Percentiles rank a stretch among this genome's conserved stretches.
Evolutionary conservation across 2,888 invertebrate genomes (phyloP).

Genomic region (Metopia argyrocephala): DNA sequence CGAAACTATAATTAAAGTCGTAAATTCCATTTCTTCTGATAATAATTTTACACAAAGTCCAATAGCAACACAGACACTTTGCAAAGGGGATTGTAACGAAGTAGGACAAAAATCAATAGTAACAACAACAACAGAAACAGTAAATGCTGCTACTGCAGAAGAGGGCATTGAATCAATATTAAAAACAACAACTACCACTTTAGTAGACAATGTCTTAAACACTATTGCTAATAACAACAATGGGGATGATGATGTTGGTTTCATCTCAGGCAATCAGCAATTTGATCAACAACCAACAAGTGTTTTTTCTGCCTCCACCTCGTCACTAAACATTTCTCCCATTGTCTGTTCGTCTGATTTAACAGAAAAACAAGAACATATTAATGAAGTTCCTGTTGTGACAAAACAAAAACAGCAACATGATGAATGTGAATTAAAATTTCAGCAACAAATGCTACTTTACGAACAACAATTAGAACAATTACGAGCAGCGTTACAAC

Average conservation of each 20-base stretch:
- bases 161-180: neutral
- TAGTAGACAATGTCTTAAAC: constrained; percentile 23
- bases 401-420: neutral
- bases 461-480: constrained; percentile 74
- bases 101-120: constrained; percentile 53
- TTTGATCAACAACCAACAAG: constrained; percentile 24
- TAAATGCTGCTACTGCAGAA: neutral
- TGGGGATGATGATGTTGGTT: constrained; percentile 18
- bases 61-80: neutral
- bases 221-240: constrained; percentile 30
- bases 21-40: neutral
- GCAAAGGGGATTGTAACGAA: neutral
- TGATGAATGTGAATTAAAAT: constrained; percentile 36
- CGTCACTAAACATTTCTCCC: constrained; percentile 35
- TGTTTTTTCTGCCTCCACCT: constrained; percentile 26
- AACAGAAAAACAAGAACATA: constrained; percentile 39
- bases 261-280: neutral
- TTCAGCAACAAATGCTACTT: constrained; percentile 69
- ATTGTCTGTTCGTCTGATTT: constrained; percentile 64
- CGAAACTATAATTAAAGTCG: neutral
- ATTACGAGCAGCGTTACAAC: constrained; percentile 71
- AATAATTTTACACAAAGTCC: constrained; percentile 6
- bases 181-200: constrained; percentile 41
- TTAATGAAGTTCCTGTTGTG: neutral
- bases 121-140: neutral